Evolutionary conservation across 1,140 invertebrate genomes (phyloP), one percentile per base, ranked within the genome.

Genomic region (Eurosta solidaginis): DNA sequence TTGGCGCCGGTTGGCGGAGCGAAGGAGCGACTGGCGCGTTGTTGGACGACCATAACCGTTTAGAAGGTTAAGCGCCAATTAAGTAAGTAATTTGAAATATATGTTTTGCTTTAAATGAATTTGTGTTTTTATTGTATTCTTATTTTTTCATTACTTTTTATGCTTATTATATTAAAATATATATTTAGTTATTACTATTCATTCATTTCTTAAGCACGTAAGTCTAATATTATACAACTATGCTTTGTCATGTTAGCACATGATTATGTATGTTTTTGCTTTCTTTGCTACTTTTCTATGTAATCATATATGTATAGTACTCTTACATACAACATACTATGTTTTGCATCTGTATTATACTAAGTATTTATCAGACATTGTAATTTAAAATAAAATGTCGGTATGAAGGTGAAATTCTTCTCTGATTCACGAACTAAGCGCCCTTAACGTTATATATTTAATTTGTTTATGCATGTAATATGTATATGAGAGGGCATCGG

Each of bases 121-220:
- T 68, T 68, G 1, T 33, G 27, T 4, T 59, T 59, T 59, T 59
- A 59, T 59, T 59, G 20, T 59, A 40, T 68, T 68, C 59, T 68
- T 40, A 68, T 68, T 68, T 68, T 68, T 68, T 27, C 27, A 33
- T 68, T 33, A 25, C 17, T 68, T 68, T 68, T 68, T 68, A 68
- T 68, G n/a, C 59, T 68, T 68, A 52, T 22, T 52, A 68, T 68
- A 68, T 20, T 40, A 40, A 68, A 68, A 68, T 40, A 68, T 68
- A 68, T 68, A 68, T 68, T 68, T 68, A 68, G 59, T 68, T 68
- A 68, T 68, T 68, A 40, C 59, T 68, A 68, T 68, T 68, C 59
- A 68, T 68, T 68, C 33, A 68, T 40, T 68, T 68, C 59, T 68
- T 68, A 68, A 20, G 33, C 59, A 20, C 29, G 14, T 68, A 68